Evolutionary conservation across 1,140 invertebrate species (phyloP).

Genomic region (Antheraea pernyi): DNA sequence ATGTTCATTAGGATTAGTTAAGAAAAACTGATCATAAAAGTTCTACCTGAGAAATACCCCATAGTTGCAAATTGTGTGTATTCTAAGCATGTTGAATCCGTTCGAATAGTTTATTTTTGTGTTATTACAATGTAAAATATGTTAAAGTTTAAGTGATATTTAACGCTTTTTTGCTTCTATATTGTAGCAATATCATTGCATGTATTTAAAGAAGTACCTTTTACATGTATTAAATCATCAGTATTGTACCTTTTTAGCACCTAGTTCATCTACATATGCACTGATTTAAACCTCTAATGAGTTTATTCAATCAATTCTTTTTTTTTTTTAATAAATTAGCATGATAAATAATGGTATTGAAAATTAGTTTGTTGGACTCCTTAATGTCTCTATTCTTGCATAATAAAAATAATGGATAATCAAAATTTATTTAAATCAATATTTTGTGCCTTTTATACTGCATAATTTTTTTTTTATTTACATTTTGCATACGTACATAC

Average conservation of each 20-base stretch:
- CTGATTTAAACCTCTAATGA: background rate
- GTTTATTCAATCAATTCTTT: constrained; percentile 10
- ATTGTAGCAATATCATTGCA: constrained; percentile 36
- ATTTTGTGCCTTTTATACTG: constrained; percentile 52
- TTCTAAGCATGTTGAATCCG: constrained; percentile 63
- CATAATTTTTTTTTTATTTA: constrained; percentile 51
- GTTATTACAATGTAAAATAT: constrained; percentile 54
- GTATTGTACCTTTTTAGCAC: constrained; percentile 44
- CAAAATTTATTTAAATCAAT: background rate
- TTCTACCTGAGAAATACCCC: background rate
- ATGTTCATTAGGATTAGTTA: background rate
- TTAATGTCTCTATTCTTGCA: background rate
- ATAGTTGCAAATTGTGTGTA: background rate
- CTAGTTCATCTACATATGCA: constrained; percentile 3
- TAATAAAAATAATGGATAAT: background rate
- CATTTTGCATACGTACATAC: constrained; percentile 33
- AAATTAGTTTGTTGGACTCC: background rate
- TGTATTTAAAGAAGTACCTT: constrained; percentile 15
- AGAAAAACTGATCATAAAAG: background rate
- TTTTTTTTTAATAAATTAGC: constrained; percentile 14
- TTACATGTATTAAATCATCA: constrained; percentile 45
- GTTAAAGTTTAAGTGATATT: constrained; percentile 60
- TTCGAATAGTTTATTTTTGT: constrained; percentile 75
- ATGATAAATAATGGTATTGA: background rate
- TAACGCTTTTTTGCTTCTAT: constrained; percentile 55